A percentile compares a stretch with the other conserved stretches of the same genome.
These are phyloP conservation scores for Eristalis tenax DNA, from an alignment of 2,888 invertebrate species.

Conservation along the genomic window DNA sequence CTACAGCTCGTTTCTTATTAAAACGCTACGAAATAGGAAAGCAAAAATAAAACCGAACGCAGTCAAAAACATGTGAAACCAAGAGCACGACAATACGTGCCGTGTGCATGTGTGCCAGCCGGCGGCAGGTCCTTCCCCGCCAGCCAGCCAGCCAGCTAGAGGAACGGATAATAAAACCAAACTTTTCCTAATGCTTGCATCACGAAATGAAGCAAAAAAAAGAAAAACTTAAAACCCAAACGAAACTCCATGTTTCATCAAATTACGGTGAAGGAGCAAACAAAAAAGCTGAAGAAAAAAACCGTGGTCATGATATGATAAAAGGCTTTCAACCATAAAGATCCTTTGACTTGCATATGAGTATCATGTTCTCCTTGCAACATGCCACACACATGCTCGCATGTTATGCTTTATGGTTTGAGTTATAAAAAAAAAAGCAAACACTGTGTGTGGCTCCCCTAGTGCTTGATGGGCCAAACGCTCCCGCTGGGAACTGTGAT, in stretches of 20 bases:
- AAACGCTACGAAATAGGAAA: not conserved
- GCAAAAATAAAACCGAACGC: not conserved
- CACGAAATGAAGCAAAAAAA: not conserved
- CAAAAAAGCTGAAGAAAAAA: not conserved
- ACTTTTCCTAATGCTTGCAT: constrained; percentile 14
- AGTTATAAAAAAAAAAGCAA: constrained; percentile 2
- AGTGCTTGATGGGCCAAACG: not conserved
- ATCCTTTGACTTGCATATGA: constrained; percentile 13
- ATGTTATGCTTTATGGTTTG: not conserved
- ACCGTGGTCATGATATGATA: constrained; percentile 28
- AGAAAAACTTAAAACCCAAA: not conserved
- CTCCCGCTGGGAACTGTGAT: constrained; percentile 1
- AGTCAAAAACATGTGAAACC: not conserved
- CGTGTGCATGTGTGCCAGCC: not conserved
- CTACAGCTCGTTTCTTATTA: not conserved
- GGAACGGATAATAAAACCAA: not conserved
- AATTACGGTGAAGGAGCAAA: constrained; percentile 23
- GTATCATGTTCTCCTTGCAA: not conserved
- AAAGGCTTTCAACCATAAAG: constrained; percentile 30
- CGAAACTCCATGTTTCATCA: constrained; percentile 32
- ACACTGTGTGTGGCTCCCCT: not conserved
- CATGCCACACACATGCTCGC: not conserved
- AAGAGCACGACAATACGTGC: constrained; percentile 7
- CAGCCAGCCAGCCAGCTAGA: not conserved
- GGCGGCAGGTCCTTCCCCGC: not conserved